Percentiles rank a stretch among this genome's conserved stretches.
Conservation (phyloP, 2,888 invertebrate genomes). For the Ptychoptera albimana region DNA sequence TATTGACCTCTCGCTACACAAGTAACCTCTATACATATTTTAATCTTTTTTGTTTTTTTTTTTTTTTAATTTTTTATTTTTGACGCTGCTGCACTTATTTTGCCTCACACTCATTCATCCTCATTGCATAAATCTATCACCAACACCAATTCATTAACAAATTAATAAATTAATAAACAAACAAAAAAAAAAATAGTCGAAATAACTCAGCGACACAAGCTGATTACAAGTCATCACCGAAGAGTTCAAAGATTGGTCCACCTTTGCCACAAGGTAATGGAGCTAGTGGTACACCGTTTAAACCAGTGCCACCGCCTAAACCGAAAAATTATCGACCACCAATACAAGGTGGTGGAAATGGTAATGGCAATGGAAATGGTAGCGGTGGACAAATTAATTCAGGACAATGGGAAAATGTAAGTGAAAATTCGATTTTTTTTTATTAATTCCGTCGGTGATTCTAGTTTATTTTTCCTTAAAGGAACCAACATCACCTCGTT, state of each 20-base stretch:
- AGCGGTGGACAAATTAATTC: slow-evolving; percentile 8
- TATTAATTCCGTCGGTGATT: background rate
- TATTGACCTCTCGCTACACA: too few relatives aligned
- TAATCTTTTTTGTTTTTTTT: too few relatives aligned
- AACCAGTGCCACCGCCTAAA: slow-evolving; percentile 84
- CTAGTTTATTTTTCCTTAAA: slow-evolving; percentile 8
- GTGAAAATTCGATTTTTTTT: slow-evolving; percentile 18
- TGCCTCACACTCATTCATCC: too few relatives aligned
- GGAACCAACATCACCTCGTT: slow-evolving; percentile 29
- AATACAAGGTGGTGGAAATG: slow-evolving; percentile 30
- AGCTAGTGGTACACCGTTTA: slow-evolving; percentile 40
- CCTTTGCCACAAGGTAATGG: slow-evolving; percentile 21
- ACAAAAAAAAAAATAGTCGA: slow-evolving; percentile 23
- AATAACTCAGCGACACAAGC: slow-evolving; percentile 45
- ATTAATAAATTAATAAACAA: too few relatives aligned
- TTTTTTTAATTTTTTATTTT: too few relatives aligned
- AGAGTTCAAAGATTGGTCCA: slow-evolving; percentile 12
- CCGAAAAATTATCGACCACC: slow-evolving; percentile 82
- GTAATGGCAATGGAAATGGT: slow-evolving; percentile 21
- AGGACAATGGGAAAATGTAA: slow-evolving; percentile 36
- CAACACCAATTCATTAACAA: background rate
- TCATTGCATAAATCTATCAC: background rate
- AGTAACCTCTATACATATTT: too few relatives aligned
- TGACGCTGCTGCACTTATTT: too few relatives aligned
- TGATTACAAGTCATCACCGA: slow-evolving; percentile 35